Conservation (phyloP, 2,113 vertebrate genomes). For the Brachyhypopomus occidentalis region DNA sequence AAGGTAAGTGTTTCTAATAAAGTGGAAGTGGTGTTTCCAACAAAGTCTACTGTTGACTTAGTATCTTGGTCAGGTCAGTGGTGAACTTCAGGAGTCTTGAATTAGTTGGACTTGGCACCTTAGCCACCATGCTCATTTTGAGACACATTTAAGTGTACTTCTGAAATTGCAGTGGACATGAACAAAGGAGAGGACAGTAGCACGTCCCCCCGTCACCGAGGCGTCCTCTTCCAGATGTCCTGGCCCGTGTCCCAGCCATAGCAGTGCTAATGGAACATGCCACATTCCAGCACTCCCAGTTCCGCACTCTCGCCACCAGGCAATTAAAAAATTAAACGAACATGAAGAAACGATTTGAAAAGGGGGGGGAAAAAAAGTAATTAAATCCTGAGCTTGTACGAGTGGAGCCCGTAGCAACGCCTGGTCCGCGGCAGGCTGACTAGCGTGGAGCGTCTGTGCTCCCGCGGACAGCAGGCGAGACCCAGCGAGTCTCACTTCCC, state of each 20-base stretch:
- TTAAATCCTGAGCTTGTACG: conserved; percentile 58
- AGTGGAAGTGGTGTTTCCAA: not conserved
- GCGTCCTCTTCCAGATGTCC: not conserved
- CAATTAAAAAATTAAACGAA: conserved; percentile 58
- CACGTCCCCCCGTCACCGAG: not conserved
- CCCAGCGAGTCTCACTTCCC: not conserved
- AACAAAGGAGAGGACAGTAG: not conserved
- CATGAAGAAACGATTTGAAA: conserved; percentile 50
- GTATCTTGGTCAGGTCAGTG: not conserved
- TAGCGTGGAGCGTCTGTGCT: not conserved
- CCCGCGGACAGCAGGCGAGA: not conserved
- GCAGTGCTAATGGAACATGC: conserved; percentile 43
- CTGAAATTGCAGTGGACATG: not conserved
- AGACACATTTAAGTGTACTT: not conserved
- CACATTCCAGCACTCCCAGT: conserved; percentile 46
- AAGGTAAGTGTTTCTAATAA: too few relatives aligned
- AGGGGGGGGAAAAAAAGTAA: conserved; percentile 38
- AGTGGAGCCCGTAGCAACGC: conserved; percentile 45
- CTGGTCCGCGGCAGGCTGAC: conserved; percentile 46
- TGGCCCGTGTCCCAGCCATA: conserved; percentile 20
- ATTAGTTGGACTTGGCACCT: not conserved
- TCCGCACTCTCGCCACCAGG: conserved; percentile 42
- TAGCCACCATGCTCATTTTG: not conserved
- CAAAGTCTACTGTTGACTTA: not conserved
- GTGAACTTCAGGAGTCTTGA: too few relatives aligned